phyloP scores from a whole-genome alignment of 2,888 invertebrate species.

The Asteroscopus sphinx region DNA sequence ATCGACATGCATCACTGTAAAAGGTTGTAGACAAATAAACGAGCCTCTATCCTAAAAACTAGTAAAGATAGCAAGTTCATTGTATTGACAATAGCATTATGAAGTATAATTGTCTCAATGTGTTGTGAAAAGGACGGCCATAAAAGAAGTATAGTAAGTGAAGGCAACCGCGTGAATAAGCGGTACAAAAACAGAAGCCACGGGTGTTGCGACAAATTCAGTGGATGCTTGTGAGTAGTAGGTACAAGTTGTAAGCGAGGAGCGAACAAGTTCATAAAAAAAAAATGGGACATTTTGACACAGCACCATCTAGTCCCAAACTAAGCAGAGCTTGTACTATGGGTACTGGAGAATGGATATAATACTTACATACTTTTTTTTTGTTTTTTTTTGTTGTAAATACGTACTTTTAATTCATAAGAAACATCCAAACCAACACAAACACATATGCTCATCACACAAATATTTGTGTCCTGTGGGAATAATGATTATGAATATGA shows the following conservation, averaged over 20 bases:
- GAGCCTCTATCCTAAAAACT: constrained; percentile 17
- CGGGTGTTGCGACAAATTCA: constrained; percentile 73
- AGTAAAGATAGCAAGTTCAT: constrained; percentile 16
- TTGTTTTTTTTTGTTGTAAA: too few relatives aligned
- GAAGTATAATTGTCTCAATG: constrained; percentile 52
- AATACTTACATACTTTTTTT: too few relatives aligned
- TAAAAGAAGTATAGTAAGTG: constrained; percentile 57
- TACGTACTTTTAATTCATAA: too few relatives aligned
- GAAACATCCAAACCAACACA: too few relatives aligned
- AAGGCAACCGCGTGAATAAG: constrained; percentile 66
- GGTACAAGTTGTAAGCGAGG: constrained; percentile 60
- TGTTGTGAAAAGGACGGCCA: constrained; percentile 42
- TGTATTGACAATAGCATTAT: constrained; percentile 39
- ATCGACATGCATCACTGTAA: background rate
- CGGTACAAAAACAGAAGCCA: constrained; percentile 72
- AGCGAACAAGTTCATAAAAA: too few relatives aligned
- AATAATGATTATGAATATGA: too few relatives aligned
- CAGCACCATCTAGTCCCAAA: too few relatives aligned
- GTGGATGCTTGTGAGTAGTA: constrained; percentile 58
- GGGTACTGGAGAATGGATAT: too few relatives aligned
- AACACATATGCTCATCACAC: too few relatives aligned
- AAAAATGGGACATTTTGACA: too few relatives aligned
- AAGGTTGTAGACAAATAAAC: constrained; percentile 7
- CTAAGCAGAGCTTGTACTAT: too few relatives aligned
- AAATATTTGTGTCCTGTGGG: too few relatives aligned